Evolutionary conservation across 1,140 invertebrate genomes (phyloP).

Genomic region (Anoplophora glabripennis): DNA sequence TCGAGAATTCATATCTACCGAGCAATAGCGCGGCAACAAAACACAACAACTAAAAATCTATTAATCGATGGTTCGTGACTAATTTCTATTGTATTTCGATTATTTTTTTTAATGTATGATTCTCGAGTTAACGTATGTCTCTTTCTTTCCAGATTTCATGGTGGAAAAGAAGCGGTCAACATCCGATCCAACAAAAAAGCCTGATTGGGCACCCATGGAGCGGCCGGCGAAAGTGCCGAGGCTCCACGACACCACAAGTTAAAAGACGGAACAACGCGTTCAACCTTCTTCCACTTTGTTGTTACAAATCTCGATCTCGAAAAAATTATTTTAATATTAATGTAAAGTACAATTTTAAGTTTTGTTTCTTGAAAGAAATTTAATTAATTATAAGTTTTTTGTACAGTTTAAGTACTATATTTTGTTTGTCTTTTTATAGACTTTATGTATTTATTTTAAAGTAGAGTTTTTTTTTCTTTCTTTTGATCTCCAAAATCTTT

Average conservation of each 20-base stretch:
- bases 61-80: too few species aligned
- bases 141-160: constrained; percentile 19
- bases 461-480: constrained; percentile 19
- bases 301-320: constrained; percentile 22
- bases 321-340: constrained; percentile 16
- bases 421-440: constrained; percentile 19
- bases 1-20: too few species aligned
- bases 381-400: constrained; percentile 22
- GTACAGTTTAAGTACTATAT: constrained; percentile 22
- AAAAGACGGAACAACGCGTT: constrained; percentile 3
- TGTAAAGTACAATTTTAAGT: constrained; percentile 22
- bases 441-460: constrained; percentile 22
- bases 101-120: too few species aligned
- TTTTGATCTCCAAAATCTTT: constrained; percentile 22
- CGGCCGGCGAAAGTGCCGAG: constrained; percentile 13
- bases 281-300: constrained; percentile 21
- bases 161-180: constrained; percentile 5
- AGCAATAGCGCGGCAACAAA: too few species aligned
- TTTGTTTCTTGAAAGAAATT: constrained; percentile 21
- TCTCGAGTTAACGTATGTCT: background rate
- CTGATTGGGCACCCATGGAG: constrained; percentile 7
- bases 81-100: too few species aligned
- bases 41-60: too few species aligned
- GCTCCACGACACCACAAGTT: constrained; percentile 10
- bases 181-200: constrained; percentile 7